These are phyloP conservation scores for Bombyx huttoni DNA, from an alignment of 2,888 invertebrate genomes.

Conservation along the genomic window DNA sequence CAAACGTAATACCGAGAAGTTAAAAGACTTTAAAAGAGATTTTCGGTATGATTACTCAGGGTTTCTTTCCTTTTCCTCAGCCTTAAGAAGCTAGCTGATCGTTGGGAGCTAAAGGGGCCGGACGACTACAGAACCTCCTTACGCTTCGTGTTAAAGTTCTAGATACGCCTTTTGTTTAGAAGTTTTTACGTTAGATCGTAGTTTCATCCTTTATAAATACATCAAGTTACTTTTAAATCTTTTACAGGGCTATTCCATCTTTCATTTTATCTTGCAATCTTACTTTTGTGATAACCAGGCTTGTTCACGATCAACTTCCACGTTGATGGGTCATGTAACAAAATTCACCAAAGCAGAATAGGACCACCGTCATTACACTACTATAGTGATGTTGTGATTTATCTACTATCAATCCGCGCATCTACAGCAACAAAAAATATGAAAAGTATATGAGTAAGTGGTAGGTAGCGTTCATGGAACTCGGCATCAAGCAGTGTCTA, in stretches of 20 bases:
- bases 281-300: not conserved
- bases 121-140: not conserved
- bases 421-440: too few relatives aligned
- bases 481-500: too few relatives aligned
- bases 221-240: not conserved
- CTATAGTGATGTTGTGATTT: too few relatives aligned
- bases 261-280: not conserved
- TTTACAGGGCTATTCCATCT: not conserved
- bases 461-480: too few relatives aligned
- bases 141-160: conserved; percentile 1
- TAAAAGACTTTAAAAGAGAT: conserved; percentile 8
- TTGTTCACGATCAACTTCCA: too few relatives aligned
- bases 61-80: conserved; percentile 7
- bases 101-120: not conserved
- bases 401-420: too few relatives aligned
- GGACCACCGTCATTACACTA: too few relatives aligned
- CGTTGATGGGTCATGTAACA: too few relatives aligned
- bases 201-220: not conserved
- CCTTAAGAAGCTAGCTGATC: conserved; percentile 7
- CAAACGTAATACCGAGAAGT: conserved; percentile 7
- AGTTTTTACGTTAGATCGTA: not conserved
- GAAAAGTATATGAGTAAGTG: too few relatives aligned
- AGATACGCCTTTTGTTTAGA: conserved; percentile 1
- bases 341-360: too few relatives aligned
- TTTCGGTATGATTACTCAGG: conserved; percentile 9